A percentile compares a stretch with the other conserved stretches of the same genome.
phyloP scores from a whole-genome alignment of 2,888 invertebrate genomes.

The Corbicula japonica region DNA sequence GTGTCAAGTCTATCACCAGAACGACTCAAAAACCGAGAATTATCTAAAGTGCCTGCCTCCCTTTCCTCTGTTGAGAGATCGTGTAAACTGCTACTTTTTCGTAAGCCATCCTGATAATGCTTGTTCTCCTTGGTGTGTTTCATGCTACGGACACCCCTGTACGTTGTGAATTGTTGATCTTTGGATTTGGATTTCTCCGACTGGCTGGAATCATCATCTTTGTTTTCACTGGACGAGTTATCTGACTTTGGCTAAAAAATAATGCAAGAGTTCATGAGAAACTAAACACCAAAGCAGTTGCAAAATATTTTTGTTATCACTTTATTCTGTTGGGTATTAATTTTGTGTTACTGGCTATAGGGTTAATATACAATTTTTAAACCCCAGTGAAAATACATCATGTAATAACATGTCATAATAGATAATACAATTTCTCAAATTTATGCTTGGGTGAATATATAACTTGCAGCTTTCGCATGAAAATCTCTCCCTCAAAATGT shows the following conservation, averaged over 20 bases:
- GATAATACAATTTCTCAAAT: too few relatives aligned
- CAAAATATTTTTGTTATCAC: too few relatives aligned
- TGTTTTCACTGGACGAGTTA: conserved; percentile 11
- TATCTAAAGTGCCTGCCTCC: conserved; percentile 65
- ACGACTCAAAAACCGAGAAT: conserved; percentile 79
- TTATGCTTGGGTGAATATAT: too few relatives aligned
- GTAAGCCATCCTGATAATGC: conserved; percentile 81
- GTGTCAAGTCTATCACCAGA: conserved; percentile 80
- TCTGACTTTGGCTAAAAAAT: conserved; percentile 48
- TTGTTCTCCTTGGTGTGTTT: conserved; percentile 83
- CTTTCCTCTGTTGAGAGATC: conserved; percentile 78
- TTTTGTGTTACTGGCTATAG: too few relatives aligned
- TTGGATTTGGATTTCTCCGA: conserved; percentile 74
- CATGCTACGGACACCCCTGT: conserved; percentile 84
- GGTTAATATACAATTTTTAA: too few relatives aligned
- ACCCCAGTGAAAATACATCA: too few relatives aligned
- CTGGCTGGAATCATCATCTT: conserved; percentile 39
- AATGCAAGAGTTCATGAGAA: too few relatives aligned
- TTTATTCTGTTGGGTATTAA: too few relatives aligned
- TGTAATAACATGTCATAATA: too few relatives aligned
- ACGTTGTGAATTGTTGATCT: conserved; percentile 77
- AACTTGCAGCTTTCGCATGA: too few relatives aligned
- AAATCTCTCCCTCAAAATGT: too few relatives aligned
- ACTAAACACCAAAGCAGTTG: too few relatives aligned
- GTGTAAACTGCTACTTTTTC: conserved; percentile 84